phyloP scores from a whole-genome alignment of 2,113 vertebrate species.

The Petaurus breviceps region DNA sequence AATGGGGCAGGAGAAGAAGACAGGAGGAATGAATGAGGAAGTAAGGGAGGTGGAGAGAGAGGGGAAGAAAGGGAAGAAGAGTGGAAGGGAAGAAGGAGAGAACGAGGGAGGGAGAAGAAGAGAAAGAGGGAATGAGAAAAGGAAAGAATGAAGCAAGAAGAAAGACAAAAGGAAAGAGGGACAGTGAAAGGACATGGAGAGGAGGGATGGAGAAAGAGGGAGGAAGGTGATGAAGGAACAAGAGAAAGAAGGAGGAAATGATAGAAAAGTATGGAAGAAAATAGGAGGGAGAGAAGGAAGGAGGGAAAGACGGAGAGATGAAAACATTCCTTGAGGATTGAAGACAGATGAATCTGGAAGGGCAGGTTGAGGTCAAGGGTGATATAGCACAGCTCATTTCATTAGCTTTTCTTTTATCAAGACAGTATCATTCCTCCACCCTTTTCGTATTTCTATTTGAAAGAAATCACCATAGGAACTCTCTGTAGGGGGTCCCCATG shows the following conservation, averaged over 20 bases:
- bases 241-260: background rate
- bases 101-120: no score
- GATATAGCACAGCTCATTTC: background rate
- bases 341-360: background rate
- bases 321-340: background rate
- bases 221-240: rapidly evolving
- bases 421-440: background rate
- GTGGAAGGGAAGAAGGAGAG: background rate
- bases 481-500: background rate
- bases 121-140: rapidly evolving
- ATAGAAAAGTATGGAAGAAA: background rate
- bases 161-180: background rate
- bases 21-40: background rate
- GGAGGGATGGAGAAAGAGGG: background rate
- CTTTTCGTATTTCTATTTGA: rapidly evolving
- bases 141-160: background rate
- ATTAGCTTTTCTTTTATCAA: background rate
- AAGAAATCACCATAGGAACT: background rate
- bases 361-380: background rate
- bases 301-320: background rate
- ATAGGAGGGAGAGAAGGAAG: background rate
- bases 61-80: no score
- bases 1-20: background rate
- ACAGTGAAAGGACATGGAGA: background rate
- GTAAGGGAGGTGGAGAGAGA: background rate